Evolutionary conservation across 2,113 vertebrate genomes (phyloP).

Genomic region (Puma concolor): DNA sequence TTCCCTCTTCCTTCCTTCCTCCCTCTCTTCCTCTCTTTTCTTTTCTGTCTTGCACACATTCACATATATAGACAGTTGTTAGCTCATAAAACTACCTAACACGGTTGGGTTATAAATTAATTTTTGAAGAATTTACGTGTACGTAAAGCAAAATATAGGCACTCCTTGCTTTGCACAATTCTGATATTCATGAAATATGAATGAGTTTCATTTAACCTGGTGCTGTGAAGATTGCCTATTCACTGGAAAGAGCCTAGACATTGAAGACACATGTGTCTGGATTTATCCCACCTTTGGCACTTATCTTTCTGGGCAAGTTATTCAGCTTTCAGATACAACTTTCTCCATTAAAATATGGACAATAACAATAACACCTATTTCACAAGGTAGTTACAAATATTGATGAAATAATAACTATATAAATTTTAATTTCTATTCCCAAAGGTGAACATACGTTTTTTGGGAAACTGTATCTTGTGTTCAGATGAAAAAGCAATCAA

Average conservation of each 20-base stretch:
- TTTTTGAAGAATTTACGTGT: neutral
- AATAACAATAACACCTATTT: neutral
- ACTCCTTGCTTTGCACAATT: neutral
- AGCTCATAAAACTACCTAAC: neutral
- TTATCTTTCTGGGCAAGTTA: constrained; percentile 14
- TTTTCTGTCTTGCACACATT: neutral
- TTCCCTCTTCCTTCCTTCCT: neutral
- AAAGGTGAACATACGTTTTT: neutral
- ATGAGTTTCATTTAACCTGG: neutral
- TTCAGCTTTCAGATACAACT: constrained; percentile 23
- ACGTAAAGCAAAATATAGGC: neutral
- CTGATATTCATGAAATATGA: neutral
- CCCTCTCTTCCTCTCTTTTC: neutral
- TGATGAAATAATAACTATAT: neutral
- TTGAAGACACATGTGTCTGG: neutral
- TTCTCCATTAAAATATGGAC: neutral
- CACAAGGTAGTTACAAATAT: neutral
- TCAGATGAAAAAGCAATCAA: constrained; percentile 9
- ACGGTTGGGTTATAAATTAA: neutral
- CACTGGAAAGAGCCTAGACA: neutral
- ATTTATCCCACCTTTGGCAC: neutral
- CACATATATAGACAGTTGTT: neutral
- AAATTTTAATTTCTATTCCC: neutral
- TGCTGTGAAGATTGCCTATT: neutral
- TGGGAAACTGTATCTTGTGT: neutral